Base-by-base conservation (phyloP, 2,113 vertebrate genomes). In the Bubo blakistoni region DNA sequence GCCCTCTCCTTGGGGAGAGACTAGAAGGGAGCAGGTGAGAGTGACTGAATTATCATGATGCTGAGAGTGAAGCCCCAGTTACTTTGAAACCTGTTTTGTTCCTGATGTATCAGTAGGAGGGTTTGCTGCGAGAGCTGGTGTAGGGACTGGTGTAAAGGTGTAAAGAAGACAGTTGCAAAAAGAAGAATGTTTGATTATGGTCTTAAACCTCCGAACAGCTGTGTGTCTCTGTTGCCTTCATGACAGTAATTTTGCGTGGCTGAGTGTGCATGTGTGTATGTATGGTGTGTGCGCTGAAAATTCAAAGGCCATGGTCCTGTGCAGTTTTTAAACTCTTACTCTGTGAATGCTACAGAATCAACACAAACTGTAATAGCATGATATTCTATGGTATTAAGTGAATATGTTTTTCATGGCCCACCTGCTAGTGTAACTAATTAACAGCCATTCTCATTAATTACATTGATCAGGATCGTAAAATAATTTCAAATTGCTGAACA, bases 401-500 rank as follows among this genome's bases (percentile, higher is more conserved):
- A 95, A 95, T 97, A 97, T 13, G 6, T 96, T 98, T 98, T 97
- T 91, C 88, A 88, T 96, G 95, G 96, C 96, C 92, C 97, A 98
- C 98, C 97, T 98, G 97, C 98, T 98, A 98, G 97, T 98, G 97
- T 97, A 97, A 98, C 98, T 98, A 98, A 98, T 98, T 98, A 98
- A 97, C 97, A 98, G 90, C 87, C 94, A 94, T 97, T 97, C 97
- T 97, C 97, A 98, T 98, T 98, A 98, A 98, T 98, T 98, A 98
- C 97, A 98, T 98, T 98, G 98, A 98, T 98, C 97, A 91, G 97
- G 97, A 98, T 98, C 98, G 98, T 98, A 98, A 98, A 98, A 98
- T 98, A 97, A 98, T 98, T 97, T 97, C 72, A 96, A 83, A 98
- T 96, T 97, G 97, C 95, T 94, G 94, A 98, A 98, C 96, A 97